Base-by-base conservation (phyloP, 2,113 vertebrate genomes). In the Hipposideros armiger region DNA sequence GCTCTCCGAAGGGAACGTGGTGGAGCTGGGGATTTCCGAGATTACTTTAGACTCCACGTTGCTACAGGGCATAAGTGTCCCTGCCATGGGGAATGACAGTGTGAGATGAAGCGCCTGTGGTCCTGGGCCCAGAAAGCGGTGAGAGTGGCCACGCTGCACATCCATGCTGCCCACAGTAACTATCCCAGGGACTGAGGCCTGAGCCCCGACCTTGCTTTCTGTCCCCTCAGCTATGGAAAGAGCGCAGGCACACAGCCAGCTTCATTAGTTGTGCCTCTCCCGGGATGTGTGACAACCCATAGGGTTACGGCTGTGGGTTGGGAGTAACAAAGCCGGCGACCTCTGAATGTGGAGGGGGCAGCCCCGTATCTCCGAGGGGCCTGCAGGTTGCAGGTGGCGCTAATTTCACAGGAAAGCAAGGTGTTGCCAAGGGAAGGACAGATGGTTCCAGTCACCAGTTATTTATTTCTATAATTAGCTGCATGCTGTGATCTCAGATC, bases 391-490 rank as follows among this genome's bases (percentile, higher is more conserved):
- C 98, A 98, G 97, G 97, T 98, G 97, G 92, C 98, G 97, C 96
- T 96, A n/a, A 96, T 98, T 97, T 97, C 96, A 87, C 89, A 86
- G 87, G 80, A 97, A 97, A 97, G 97, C 90, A 97, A 98, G 88
- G 94, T 97, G 81, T 74, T 91, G 97, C 98, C 98, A 98, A 98
- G 97, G 76, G 94, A 97, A 95, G 98, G 98, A 97, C 98, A 99
- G 98, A 99, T 99, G 98, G 98, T 96, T 97, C 72, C 88, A 98
- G 98, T 98, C 98, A 97, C 97, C 42, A 90, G 98, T 98, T 99
- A 98, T 98, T 99, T 98, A 99, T 98, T 98, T 98, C 98, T 98
- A 98, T 98, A 98, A 98, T 99, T 98, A 98, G 93, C 81, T 62
- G 32, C 98, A 96, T 97, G 97, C 98, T 98, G 98, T 76, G 97